Evolutionary conservation across 2,888 invertebrate species (phyloP).

Genomic region (Yponomeuta sedellus): DNA sequence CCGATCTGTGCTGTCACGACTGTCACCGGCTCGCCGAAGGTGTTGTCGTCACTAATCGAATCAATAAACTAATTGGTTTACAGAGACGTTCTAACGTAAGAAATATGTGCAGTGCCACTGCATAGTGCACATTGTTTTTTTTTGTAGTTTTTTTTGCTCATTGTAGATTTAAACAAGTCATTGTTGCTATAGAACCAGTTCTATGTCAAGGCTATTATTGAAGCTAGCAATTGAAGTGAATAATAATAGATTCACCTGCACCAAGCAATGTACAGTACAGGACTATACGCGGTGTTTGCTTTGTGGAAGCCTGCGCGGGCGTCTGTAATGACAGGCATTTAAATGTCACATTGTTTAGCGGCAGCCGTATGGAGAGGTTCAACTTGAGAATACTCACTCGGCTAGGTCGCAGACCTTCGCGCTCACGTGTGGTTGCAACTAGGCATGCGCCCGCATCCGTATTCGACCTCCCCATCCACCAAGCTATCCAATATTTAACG

Average conservation of each 20-base stretch:
- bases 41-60: constrained; percentile 45
- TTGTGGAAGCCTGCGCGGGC: constrained; percentile 38
- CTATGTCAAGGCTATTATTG: background rate
- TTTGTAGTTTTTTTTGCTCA: too few relatives aligned
- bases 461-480: background rate
- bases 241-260: constrained; percentile 2
- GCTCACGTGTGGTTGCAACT: constrained; percentile 17
- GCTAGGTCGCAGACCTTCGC: constrained; percentile 25
- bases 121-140: background rate
- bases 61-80: constrained; percentile 59
- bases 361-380: constrained; percentile 42
- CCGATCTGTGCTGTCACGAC: background rate
- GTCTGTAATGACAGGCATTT: constrained; percentile 43
- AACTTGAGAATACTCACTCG: constrained; percentile 52
- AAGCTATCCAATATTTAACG: background rate
- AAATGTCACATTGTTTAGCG: constrained; percentile 60
- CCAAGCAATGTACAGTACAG: background rate
- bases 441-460: constrained; percentile 3
- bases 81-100: constrained; percentile 26
- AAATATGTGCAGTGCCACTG: constrained; percentile 5
- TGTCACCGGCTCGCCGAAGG: constrained; percentile 10
- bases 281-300: constrained; percentile 8
- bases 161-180: background rate
- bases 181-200: constrained; percentile 1
- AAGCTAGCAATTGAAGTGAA: background rate